These are phyloP conservation scores for Molossus alvarezi DNA, from an alignment of 2,797 vertebrate species.

Conservation along the genomic window DNA sequence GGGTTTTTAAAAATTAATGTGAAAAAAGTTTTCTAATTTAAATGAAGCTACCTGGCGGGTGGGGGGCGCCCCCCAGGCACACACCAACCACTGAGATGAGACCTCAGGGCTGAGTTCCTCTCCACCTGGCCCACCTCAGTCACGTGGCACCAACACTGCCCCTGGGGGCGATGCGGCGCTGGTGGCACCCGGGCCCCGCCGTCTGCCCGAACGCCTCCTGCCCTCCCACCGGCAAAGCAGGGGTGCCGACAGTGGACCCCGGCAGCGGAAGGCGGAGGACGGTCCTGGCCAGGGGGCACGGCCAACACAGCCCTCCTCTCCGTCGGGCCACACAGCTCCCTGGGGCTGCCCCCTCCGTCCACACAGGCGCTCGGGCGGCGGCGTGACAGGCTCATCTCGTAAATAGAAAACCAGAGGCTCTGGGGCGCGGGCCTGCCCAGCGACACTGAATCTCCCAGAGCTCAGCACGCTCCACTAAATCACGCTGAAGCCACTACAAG, in stretches of 20 bases:
- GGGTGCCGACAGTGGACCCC: too few relatives aligned
- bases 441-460: neutral
- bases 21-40: constrained; percentile 36
- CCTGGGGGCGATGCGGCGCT: too few relatives aligned
- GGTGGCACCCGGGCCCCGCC: too few relatives aligned
- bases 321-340: neutral
- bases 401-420: neutral
- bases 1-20: neutral
- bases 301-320: neutral
- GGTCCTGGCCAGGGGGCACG: fast-evolving
- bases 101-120: too few relatives aligned
- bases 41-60: neutral
- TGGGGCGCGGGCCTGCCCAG: neutral
- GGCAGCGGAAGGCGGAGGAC: too few relatives aligned
- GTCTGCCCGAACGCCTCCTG: too few relatives aligned
- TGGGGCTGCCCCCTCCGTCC: neutral
- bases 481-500: neutral
- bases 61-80: neutral
- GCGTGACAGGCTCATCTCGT: neutral
- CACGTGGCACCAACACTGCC: too few relatives aligned
- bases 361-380: neutral
- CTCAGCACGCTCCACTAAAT: neutral
- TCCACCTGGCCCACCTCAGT: too few relatives aligned
- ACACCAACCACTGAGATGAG: neutral
- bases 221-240: too few relatives aligned